phyloP scores from a whole-genome alignment of 1,140 invertebrate species.

The Physella acuta region DNA sequence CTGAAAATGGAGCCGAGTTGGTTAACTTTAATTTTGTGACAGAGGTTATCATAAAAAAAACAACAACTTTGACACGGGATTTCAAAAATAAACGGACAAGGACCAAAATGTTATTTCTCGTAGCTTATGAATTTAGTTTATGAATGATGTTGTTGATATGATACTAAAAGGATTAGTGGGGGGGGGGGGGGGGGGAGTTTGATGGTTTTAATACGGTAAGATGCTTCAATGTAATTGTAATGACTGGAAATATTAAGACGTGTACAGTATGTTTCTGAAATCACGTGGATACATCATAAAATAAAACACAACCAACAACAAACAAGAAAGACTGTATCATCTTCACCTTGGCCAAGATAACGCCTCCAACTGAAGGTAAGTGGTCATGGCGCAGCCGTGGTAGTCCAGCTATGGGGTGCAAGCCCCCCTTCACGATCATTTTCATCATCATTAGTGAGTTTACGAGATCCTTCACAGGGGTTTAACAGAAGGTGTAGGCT shows the following conservation, averaged over 20 bases:
- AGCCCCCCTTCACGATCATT: slow-evolving; percentile 20
- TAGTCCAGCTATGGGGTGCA: slow-evolving; percentile 17
- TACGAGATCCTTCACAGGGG: neutral
- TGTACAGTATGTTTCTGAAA: neutral
- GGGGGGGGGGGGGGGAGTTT: no score
- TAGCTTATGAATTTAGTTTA: no score
- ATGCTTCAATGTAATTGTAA: neutral
- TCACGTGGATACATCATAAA: neutral
- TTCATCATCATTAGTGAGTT: slow-evolving; percentile 16
- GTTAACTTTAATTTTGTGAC: no score
- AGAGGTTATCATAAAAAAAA: no score
- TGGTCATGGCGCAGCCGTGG: slow-evolving; percentile 21
- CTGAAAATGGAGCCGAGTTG: no score
- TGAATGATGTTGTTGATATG: no score
- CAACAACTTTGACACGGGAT: no score
- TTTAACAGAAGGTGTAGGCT: neutral
- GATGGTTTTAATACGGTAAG: neutral
- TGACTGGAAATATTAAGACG: neutral
- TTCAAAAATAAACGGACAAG: no score
- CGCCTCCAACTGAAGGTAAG: slow-evolving; percentile 13
- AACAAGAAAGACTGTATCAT: slow-evolving; percentile 4
- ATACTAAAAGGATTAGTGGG: no score
- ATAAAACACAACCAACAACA: neutral
- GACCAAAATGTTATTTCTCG: no score
- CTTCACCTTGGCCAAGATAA: slow-evolving; percentile 21